phyloP scores from a whole-genome alignment of 2,797 vertebrate species.

The Limnodromus scolopaceus region DNA sequence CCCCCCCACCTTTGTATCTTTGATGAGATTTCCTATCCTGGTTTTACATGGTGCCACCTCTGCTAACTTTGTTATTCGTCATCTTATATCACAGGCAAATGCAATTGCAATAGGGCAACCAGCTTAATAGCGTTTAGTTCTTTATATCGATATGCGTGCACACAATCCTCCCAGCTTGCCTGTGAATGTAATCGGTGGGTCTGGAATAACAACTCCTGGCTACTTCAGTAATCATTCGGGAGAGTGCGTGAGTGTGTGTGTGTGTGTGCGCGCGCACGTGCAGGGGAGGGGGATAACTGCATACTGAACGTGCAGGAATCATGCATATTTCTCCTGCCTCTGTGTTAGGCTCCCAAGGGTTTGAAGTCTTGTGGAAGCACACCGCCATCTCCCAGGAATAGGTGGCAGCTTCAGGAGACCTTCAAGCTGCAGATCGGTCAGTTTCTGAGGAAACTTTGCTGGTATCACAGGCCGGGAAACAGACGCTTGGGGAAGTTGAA shows the following conservation, averaged over 20 bases:
- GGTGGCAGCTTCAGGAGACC: background rate
- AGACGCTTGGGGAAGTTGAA: background rate
- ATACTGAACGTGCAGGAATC: background rate
- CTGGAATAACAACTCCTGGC: slow-evolving; percentile 71
- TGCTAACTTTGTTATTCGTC: slow-evolving; percentile 74
- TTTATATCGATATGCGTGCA: slow-evolving; percentile 35
- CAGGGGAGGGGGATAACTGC: background rate
- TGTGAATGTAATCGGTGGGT: slow-evolving; percentile 63
- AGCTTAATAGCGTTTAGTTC: slow-evolving; percentile 71
- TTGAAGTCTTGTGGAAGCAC: background rate
- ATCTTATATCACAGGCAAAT: slow-evolving; percentile 78
- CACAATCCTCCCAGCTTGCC: slow-evolving; percentile 61
- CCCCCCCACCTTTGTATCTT: background rate
- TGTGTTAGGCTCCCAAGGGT: slow-evolving; percentile 1
- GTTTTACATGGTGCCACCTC: slow-evolving; percentile 71
- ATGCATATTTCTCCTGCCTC: background rate
- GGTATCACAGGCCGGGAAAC: background rate
- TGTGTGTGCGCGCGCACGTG: rapidly evolving
- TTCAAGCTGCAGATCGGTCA: background rate
- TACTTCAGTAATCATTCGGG: slow-evolving; percentile 32
- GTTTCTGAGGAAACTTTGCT: background rate
- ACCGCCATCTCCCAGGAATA: slow-evolving; percentile 6
- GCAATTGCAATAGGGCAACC: slow-evolving; percentile 72
- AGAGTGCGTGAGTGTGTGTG: background rate
- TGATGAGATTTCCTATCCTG: slow-evolving; percentile 69